Conservation (phyloP, 1,140 invertebrate genomes). For the Pseudomyrmex gracilis region DNA sequence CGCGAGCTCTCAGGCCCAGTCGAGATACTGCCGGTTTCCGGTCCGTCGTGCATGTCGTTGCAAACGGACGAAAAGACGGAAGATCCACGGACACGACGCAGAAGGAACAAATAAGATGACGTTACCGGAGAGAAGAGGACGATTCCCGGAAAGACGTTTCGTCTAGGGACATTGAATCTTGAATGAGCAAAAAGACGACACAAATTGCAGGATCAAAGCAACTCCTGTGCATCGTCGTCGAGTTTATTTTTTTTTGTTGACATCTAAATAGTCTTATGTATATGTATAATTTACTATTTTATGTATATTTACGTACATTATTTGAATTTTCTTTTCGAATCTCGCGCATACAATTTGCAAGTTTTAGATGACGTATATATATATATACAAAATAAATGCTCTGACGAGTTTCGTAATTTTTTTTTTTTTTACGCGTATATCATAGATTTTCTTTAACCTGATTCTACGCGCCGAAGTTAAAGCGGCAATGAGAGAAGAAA, state of each 20-base stretch:
- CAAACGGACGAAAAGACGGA: slow-evolving; percentile 39
- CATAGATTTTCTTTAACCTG: slow-evolving; percentile 36
- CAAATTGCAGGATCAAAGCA: slow-evolving; percentile 73
- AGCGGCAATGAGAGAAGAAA: slow-evolving; percentile 8
- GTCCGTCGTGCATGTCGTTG: slow-evolving; percentile 49
- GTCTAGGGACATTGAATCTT: slow-evolving; percentile 66
- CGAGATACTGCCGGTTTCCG: slow-evolving; percentile 39
- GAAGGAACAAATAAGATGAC: slow-evolving; percentile 66
- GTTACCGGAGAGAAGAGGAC: slow-evolving; percentile 23
- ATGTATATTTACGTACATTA: too few species aligned
- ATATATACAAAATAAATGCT: background rate
- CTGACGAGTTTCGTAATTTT: slow-evolving; percentile 30
- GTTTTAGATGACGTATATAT: too few species aligned
- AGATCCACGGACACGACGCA: slow-evolving; percentile 42
- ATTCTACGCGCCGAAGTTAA: background rate
- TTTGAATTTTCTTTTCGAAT: too few species aligned
- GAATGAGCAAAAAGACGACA: slow-evolving; percentile 65
- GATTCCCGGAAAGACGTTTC: slow-evolving; percentile 30
- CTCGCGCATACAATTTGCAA: too few species aligned
- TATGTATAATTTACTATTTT: slow-evolving; percentile 6
- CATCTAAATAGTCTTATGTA: background rate
- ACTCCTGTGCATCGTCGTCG: slow-evolving; percentile 13
- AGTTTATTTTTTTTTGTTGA: background rate
- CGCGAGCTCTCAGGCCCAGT: slow-evolving; percentile 7
- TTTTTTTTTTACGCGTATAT: slow-evolving; percentile 37